Percentiles rank a stretch among this genome's conserved stretches.
Evolutionary conservation across 1,140 invertebrate species (phyloP).

Genomic region (Zophobas morio): DNA sequence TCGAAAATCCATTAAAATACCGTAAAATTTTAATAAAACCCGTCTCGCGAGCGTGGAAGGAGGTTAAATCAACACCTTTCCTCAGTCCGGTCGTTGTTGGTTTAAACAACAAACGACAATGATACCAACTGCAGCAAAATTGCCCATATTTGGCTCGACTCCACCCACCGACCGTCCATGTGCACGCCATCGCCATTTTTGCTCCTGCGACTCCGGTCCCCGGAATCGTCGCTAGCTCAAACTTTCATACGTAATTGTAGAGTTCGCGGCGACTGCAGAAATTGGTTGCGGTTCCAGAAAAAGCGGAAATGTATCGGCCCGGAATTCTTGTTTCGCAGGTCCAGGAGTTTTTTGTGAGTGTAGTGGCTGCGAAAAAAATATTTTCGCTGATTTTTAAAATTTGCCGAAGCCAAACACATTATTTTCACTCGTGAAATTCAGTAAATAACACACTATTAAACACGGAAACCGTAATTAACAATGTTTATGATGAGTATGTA

Average conservation of each 20-base stretch:
- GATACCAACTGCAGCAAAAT: conserved; percentile 29
- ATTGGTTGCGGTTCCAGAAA: too few species aligned
- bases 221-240: neutral
- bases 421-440: too few species aligned
- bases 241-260: neutral
- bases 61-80: conserved; percentile 39
- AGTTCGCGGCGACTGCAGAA: too few species aligned
- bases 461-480: too few species aligned
- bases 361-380: too few species aligned
- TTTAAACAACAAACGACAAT: conserved; percentile 24
- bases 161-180: conserved; percentile 28
- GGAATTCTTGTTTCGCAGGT: too few species aligned
- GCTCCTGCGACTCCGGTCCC: neutral
- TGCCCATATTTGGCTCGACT: conserved; percentile 29
- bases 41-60: conserved; percentile 27
- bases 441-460: too few species aligned
- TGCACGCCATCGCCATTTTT: conserved; percentile 32
- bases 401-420: too few species aligned
- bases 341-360: too few species aligned
- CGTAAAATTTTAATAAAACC: conserved; percentile 41
- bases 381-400: too few species aligned
- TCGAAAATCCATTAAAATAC: conserved; percentile 41
- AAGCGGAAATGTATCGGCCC: too few species aligned
- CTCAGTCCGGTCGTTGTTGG: conserved; percentile 17
- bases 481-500: too few species aligned